Evolutionary conservation across 2,113 vertebrate species (phyloP).

Genomic region (Syngnathus floridae): DNA sequence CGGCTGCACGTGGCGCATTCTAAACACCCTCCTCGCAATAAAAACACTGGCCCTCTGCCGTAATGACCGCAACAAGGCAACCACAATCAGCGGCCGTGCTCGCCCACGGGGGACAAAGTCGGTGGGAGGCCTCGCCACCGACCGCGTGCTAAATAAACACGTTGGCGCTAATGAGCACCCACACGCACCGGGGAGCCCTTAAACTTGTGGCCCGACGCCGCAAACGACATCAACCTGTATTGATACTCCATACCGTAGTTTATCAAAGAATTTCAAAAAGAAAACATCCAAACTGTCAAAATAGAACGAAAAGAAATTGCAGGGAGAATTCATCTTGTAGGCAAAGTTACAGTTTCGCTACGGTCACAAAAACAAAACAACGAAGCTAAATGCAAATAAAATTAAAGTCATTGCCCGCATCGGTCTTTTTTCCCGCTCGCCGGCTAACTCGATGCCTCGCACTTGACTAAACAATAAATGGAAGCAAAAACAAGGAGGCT

Average conservation of each 20-base stretch:
- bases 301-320: too few relatives aligned
- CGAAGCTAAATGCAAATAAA: conserved; percentile 55
- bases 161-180: conserved; percentile 63
- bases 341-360: conserved; percentile 4
- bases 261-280: too few relatives aligned
- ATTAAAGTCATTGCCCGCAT: conserved; percentile 28
- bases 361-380: conserved; percentile 39
- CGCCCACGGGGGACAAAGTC: conserved; percentile 16
- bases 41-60: conserved; percentile 24
- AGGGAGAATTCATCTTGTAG: too few relatives aligned
- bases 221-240: neutral
- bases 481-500: neutral
- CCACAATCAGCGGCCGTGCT: conserved; percentile 9
- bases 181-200: conserved; percentile 46
- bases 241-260: too few relatives aligned
- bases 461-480: conserved; percentile 17
- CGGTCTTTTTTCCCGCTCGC: conserved; percentile 18
- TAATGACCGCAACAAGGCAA: conserved; percentile 41
- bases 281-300: too few relatives aligned
- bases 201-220: conserved; percentile 12
- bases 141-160: conserved; percentile 64
- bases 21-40: conserved; percentile 19
- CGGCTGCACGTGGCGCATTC: conserved; percentile 13
- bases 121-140: conserved; percentile 51
- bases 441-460: neutral